Evolutionary conservation across 1,140 invertebrate genomes (phyloP).

Genomic region (Heliconius hewitsoni): DNA sequence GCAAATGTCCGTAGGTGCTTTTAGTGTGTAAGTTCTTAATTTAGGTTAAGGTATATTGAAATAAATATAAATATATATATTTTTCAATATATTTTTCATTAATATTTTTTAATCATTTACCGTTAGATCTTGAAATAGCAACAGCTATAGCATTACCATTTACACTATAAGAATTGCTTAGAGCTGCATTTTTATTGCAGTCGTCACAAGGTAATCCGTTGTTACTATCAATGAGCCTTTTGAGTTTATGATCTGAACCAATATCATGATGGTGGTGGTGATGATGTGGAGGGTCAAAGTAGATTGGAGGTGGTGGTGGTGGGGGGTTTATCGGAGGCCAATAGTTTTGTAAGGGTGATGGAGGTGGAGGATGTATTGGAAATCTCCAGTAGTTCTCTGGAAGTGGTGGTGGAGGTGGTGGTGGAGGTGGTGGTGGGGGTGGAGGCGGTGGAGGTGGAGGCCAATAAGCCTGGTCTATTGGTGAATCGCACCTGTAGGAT

Average conservation of each 20-base stretch:
- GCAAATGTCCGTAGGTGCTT: no score
- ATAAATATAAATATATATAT: no score
- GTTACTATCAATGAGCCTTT: not conserved
- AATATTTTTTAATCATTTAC: not conserved
- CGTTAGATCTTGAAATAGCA: slow-evolving; percentile 47
- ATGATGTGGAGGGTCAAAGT: slow-evolving; percentile 4
- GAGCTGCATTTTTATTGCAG: slow-evolving; percentile 29
- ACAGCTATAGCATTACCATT: slow-evolving; percentile 56
- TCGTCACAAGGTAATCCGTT: slow-evolving; percentile 20
- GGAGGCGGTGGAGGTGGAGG: slow-evolving; percentile 40
- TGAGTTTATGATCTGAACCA: not conserved
- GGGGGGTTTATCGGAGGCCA: slow-evolving; percentile 32
- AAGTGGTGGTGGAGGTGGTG: slow-evolving; percentile 17
- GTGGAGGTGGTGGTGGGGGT: slow-evolving; percentile 40
- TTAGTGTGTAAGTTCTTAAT: not conserved
- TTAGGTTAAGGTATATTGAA: no score
- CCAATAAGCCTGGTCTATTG: slow-evolving; percentile 18
- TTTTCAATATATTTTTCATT: no score
- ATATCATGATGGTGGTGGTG: slow-evolving; percentile 5
- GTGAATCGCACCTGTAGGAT: slow-evolving; percentile 43
- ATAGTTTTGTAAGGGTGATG: slow-evolving; percentile 20
- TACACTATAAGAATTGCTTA: slow-evolving; percentile 56
- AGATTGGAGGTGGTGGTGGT: slow-evolving; percentile 24
- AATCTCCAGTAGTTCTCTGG: slow-evolving; percentile 32
- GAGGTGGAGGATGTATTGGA: slow-evolving; percentile 17